Base-by-base conservation (phyloP, 2,888 invertebrate species). In the Nomada ruficornis region DNA sequence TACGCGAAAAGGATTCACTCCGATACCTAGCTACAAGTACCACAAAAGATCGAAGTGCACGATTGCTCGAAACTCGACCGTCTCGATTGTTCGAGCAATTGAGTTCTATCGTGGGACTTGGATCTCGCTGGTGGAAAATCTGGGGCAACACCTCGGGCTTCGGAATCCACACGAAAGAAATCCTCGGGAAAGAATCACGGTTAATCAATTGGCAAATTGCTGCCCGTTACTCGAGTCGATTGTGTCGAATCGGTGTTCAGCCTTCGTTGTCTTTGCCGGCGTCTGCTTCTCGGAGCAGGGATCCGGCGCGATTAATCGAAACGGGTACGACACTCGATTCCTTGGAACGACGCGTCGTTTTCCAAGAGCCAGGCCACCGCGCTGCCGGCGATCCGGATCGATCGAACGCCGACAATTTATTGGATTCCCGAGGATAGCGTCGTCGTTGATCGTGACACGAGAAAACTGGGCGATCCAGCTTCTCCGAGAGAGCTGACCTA, bases 191-290 rank as follows among this genome's bases (percentile, higher is more conserved):
- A 52, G 65, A 65, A 68, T 64, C 64, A 63, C 86, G 87, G 87
- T 84, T 90, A 90, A 91, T 92, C 90, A 91, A 91, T 91, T 88
- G 91, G 89, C 88, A 89, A 90, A 91, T 91, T 90, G 88, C 85
- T 86, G 83, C 80, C 91, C 91, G 91, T 91, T 91, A 91, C 84
- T 88, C 83, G 80, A 54, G n/a, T 75, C 85, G 83, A 84, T 82
- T 88, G 80, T 80, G 82, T 80, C 65, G 36, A 13, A 15, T 52
- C 62, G 71, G 18, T 36, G 36, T 36, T 36, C 74, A 64, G 44
- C 75, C 77, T 63, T 72, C 73, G 50, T 76, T 83, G 78, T 79
- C 75, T 60, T 54, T 65, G 50, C 64, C 78, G 1, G 20, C 0
- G 70, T 77, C 80, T 84, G 82, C 80, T 78, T 72, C 85, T 85